Evolutionary conservation across 2,113 vertebrate genomes (phyloP).

Genomic region (Myotis lucifugus): DNA sequence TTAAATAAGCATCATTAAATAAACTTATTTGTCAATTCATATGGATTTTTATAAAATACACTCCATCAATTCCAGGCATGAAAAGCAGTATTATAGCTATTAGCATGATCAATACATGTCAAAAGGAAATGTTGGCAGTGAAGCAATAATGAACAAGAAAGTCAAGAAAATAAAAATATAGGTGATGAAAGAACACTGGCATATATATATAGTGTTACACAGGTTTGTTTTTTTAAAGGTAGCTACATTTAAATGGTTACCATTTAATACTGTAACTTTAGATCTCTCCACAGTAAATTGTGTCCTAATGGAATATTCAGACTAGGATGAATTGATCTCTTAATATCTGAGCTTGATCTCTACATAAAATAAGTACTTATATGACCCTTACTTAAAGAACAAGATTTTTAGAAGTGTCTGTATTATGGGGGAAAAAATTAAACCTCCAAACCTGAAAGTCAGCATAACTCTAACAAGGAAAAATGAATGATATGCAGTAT

Average conservation of each 20-base stretch:
- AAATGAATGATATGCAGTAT: background rate
- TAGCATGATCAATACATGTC: constrained; percentile 45
- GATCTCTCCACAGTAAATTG: background rate
- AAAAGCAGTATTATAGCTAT: constrained; percentile 25
- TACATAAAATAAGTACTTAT: constrained; percentile 7
- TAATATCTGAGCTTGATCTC: background rate
- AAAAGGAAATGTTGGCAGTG: constrained; percentile 20
- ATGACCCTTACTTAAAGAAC: background rate
- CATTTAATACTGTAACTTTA: background rate
- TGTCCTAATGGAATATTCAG: background rate
- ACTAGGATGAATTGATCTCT: background rate
- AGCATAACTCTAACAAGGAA: background rate
- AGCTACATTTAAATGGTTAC: constrained; percentile 23
- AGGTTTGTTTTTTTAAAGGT: background rate
- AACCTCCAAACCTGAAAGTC: background rate
- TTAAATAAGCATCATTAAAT: constrained; percentile 84
- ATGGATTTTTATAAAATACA: constrained; percentile 49
- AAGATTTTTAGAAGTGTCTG: constrained; percentile 23
- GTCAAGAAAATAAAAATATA: background rate
- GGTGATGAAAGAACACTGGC: background rate
- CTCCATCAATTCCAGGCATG: background rate
- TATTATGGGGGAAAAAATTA: background rate
- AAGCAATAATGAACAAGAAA: constrained; percentile 17
- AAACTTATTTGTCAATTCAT: constrained; percentile 81
- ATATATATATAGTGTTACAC: background rate